Base-by-base conservation (phyloP, 2,797 vertebrate genomes). In the Simalia tracyae region DNA sequence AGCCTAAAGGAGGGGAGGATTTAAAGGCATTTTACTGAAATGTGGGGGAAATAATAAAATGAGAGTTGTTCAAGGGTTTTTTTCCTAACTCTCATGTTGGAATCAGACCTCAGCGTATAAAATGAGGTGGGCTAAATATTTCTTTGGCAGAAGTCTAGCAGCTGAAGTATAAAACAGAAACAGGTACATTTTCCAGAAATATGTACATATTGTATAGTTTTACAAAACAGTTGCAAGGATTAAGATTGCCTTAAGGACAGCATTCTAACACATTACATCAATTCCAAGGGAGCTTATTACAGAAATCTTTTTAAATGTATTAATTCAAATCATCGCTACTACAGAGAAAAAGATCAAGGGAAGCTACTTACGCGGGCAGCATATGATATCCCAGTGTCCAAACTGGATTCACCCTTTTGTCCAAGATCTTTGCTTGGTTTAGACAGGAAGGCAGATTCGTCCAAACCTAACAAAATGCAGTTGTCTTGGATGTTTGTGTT, bases 311-410 rank as follows among this genome's bases (percentile, higher is more conserved):
- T 46, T 4, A 24, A 61, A 59, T 1, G 15, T 26, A 86, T 31
- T 56, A 3, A 2, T 17, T 64, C 22, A 56, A 46, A n/a, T 19
- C 26, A 86, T 42, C 19, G 54, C 5, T 28, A 63, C 60, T 50
- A 8, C 1, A 24, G 17, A 76, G 11, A 63, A 12, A 87, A 89
- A 76, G 91, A 91, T 15, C 68, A 0, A 19, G 31, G 31, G 64
- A 85, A 91, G 91, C 36, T 88, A 98, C 98, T 98, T 96, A 98
- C 98, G 96, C 96, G 96, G 92, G 98, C 97, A 0, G 94, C 46
- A 88, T 97, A 98, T 91, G 95, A 97, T 19, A 96, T 89, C 89
- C 97, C 98, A 0, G 91, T 94, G 57, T 97, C 97, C 92, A 97
- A 95, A 7, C 95, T 94, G 11, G 95, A 94, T 2, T 93, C 96